These are phyloP conservation scores for Clinocottus analis DNA, from an alignment of 2,113 vertebrate genomes.

Conservation along the genomic window DNA sequence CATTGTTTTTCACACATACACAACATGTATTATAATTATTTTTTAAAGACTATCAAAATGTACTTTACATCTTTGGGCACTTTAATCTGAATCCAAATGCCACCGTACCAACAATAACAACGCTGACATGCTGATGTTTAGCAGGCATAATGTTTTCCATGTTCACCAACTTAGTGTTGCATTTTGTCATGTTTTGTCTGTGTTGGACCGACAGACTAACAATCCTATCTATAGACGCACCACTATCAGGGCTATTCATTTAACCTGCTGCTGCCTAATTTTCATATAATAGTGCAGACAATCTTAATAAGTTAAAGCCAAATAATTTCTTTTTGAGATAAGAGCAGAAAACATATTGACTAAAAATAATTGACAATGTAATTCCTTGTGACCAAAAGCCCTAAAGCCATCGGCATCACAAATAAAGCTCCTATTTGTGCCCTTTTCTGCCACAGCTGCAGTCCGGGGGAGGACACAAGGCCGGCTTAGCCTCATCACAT, in stretches of 20 bases:
- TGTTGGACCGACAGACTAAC: not conserved
- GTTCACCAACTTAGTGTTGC: not conserved
- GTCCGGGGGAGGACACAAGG: slow-evolving; percentile 73
- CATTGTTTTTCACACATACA: no score
- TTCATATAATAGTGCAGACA: not conserved
- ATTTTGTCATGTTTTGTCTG: not conserved
- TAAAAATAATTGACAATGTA: slow-evolving; percentile 58
- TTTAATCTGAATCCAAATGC: no score
- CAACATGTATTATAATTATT: no score
- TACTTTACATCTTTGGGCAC: no score
- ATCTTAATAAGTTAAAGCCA: not conserved
- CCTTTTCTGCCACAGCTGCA: slow-evolving; percentile 75
- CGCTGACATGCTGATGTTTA: not conserved
- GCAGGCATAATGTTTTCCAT: not conserved
- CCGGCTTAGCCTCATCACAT: slow-evolving; percentile 69
- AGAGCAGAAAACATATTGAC: slow-evolving; percentile 58
- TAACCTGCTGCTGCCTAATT: not conserved
- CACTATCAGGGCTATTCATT: not conserved
- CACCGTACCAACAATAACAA: not conserved
- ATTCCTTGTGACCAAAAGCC: slow-evolving; percentile 57
- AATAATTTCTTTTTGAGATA: slow-evolving; percentile 3
- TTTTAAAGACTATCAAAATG: no score
- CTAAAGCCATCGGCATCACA: slow-evolving; percentile 54
- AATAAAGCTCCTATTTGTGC: slow-evolving; percentile 77
- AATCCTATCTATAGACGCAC: not conserved